Evolutionary conservation across 2,888 invertebrate genomes (phyloP), one percentile per base, ranked within the genome.

Genomic region (Tortricodes alternella): DNA sequence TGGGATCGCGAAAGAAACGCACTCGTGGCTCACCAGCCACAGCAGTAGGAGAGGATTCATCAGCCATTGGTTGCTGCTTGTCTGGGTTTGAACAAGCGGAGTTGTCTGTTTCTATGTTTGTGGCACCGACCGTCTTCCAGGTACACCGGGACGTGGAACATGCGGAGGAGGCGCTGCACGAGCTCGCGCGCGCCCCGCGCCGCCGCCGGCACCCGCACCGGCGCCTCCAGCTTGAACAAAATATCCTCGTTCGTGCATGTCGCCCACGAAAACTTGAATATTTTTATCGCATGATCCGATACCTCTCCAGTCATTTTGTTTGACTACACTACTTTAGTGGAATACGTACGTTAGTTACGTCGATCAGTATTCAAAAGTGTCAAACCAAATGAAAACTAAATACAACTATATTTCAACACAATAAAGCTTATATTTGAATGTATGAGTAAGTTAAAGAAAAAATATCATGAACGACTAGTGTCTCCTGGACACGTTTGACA

Each of bases 131-230:
- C 94, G 62, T 92, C 90, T 76, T 94, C 94, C 46, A 94, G 83
- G 71, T 93, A 94, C 58, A 93, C 93, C 0, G 95, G 95, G 46
- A 95, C 84, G 68, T 94, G 93, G 68, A 95, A 94, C 67, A 93
- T 93, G 43, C 91, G 89, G 64, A 95, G 89, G 34, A 95, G 89
- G 58, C 94, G 85, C 62, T 94, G 93, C 9, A 93, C 92, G 2
- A 94, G 87, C 78, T 95, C 95, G 46, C 92, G 79, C 1, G 93
- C 85, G 5, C 90, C 92, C 11, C 93, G 41, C 24, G 34, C 34
- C 48, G 76, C 73, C 71, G 92, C 92, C 0, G 94, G 94, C 58
- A 94, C 92, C 66, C 89, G 88, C 50, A 94, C 78, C 0, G 93
- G 93, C n/a, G 94, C 87, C 72, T 93, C 92, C 58, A 94, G 71